Conservation (phyloP, 2,797 vertebrate genomes). For the Masticophis lateralis region DNA sequence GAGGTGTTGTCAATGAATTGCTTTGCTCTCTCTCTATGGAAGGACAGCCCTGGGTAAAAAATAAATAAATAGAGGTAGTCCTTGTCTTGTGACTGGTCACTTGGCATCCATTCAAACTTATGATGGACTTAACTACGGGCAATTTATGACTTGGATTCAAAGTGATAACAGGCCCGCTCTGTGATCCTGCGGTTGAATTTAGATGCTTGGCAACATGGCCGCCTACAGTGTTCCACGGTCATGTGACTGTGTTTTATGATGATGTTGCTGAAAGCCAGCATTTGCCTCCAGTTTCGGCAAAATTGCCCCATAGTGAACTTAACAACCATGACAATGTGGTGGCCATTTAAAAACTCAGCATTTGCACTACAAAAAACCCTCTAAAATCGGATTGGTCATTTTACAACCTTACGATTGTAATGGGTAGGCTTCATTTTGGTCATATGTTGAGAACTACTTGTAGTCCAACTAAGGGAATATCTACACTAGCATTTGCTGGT, state of each 20-base stretch:
- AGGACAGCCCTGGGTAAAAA: neutral
- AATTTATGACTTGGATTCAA: neutral
- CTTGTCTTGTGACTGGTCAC: neutral
- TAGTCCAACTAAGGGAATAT: neutral
- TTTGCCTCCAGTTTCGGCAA: neutral
- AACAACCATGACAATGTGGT: neutral
- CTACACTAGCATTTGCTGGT: neutral
- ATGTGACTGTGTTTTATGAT: neutral
- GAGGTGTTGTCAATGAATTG: neutral
- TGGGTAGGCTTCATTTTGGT: neutral
- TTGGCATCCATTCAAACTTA: neutral
- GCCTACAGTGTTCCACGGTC: neutral
- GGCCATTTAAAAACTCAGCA: neutral
- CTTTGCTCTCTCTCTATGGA: neutral
- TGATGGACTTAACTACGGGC: neutral
- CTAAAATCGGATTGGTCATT: neutral
- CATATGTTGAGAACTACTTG: neutral
- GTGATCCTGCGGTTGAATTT: neutral
- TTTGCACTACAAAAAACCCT: neutral
- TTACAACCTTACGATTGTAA: neutral
- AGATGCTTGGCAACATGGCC: neutral
- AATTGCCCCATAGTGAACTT: neutral
- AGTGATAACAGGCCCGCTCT: neutral
- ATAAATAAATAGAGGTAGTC: neutral
- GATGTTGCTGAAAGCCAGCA: neutral